These are phyloP conservation scores for Acanthisitta chloris DNA, from an alignment of 2,113 vertebrate genomes.

Conservation along the genomic window DNA sequence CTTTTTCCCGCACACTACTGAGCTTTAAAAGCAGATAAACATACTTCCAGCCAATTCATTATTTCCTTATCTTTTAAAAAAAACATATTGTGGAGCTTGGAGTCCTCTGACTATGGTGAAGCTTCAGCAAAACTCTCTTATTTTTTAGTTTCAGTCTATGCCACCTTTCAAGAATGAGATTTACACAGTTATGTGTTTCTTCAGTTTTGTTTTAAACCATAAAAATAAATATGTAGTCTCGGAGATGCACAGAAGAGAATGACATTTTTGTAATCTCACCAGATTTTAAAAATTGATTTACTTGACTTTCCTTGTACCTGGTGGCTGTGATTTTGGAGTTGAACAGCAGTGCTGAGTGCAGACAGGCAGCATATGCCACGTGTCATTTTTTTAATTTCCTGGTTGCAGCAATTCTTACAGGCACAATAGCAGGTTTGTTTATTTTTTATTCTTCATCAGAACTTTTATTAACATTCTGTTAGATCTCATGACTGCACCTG, in stretches of 20 bases:
- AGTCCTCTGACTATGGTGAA: background rate
- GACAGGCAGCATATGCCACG: background rate
- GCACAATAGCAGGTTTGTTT: conserved; percentile 53
- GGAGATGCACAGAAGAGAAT: background rate
- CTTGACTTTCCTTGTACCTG: background rate
- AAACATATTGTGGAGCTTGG: background rate
- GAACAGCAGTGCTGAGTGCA: background rate
- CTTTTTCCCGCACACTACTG: background rate
- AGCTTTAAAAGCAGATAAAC: background rate
- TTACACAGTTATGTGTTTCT: background rate
- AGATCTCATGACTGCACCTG: conserved; percentile 55
- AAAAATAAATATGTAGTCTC: background rate
- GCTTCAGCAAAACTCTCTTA: background rate
- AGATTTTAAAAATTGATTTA: background rate
- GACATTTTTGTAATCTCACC: background rate
- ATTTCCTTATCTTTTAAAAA: conserved; percentile 28
- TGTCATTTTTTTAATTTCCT: conserved; percentile 62
- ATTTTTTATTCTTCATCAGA: conserved; percentile 56
- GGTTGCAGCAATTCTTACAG: conserved; percentile 50
- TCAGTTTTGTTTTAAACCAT: background rate
- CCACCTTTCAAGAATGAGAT: background rate
- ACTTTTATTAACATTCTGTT: conserved; percentile 63
- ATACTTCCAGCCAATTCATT: background rate
- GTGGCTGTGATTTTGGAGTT: accelerated
- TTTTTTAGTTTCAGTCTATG: background rate